Base-by-base conservation (phyloP, 2,113 vertebrate genomes). In the Neolamprologus longior region DNA sequence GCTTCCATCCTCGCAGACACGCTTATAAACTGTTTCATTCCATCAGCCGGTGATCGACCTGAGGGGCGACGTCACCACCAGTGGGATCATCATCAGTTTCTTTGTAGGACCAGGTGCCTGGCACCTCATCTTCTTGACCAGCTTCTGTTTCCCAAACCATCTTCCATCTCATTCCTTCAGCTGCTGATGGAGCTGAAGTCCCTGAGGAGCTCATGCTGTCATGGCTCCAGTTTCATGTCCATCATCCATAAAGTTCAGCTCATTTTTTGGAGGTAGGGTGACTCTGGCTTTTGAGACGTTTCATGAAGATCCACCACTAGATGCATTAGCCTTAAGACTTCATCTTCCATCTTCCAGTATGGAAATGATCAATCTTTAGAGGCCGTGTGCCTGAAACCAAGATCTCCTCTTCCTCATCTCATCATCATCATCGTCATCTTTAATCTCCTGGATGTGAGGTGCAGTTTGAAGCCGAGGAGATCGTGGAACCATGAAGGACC, bases 241-340 rank as follows among this genome's bases (percentile, higher is more conserved):
- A 9, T 45, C 57, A n/a, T n/a, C 7, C 40, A 14, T 17, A 61
- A 78, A 78, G 26, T 11, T 78, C 4, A 50, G 71, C 73, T 8
- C 2, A 0, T 52, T 78, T 31, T 52, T 31, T 52, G 73, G 26
- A 78, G 45, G 45, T 78, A 50, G 45, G 45, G 45, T 78, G 45
- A 78, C 73, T 1, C 73, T 33, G 45, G 73, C 73, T 33, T 50
- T 50, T 78, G 73, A 78, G 45, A 52, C 17, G 2, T 78, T 78
- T 78, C 26, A 52, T 33, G 7, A 78, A 47, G 45, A 52, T 78
- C 37, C 4, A 66, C 28, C 28, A 7, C 71, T 66, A 53, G 26
- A 76, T 58, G 86, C 86, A 37, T 47, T 71, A 86, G 85, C 89
- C 91, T 89, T 86, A 89, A 89, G n/a, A 55, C 82, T 33, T 90